Conservation (phyloP, 2,797 vertebrate genomes). For the Orientallactaga sibirica region DNA sequence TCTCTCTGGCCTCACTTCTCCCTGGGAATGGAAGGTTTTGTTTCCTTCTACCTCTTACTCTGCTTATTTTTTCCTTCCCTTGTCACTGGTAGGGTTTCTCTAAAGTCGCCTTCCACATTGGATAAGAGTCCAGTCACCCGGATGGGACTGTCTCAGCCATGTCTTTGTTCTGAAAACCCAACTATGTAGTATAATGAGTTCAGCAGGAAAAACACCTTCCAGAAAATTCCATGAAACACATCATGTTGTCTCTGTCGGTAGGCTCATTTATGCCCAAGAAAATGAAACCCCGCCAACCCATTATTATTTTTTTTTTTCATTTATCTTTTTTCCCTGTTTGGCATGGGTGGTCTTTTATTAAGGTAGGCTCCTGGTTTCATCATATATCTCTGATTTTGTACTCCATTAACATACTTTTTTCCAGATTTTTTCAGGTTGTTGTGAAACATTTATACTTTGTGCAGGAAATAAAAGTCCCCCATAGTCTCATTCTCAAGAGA, state of each 20-base stretch:
- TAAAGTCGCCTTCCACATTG: not conserved
- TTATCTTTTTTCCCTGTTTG: not conserved
- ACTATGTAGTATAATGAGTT: not conserved
- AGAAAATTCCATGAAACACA: slow-evolving; percentile 3
- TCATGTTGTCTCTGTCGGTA: not conserved
- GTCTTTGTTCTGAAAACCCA: slow-evolving; percentile 37
- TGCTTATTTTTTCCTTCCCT: not conserved
- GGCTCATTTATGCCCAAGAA: not conserved
- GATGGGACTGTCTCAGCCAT: slow-evolving; percentile 9
- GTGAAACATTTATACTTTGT: slow-evolving; percentile 57
- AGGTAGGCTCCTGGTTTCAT: not conserved
- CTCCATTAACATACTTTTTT: slow-evolving; percentile 15
- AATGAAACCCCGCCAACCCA: not conserved
- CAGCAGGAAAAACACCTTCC: slow-evolving; percentile 9
- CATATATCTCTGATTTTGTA: not conserved
- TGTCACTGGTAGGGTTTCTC: not conserved
- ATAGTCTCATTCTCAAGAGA: slow-evolving; percentile 64
- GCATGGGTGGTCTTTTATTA: not conserved
- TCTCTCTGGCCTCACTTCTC: not conserved
- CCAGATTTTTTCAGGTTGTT: not conserved
- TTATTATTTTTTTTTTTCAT: not conserved
- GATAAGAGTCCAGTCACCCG: not conserved
- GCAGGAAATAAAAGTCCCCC: slow-evolving; percentile 53
- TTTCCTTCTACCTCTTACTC: not conserved
- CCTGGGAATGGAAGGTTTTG: not conserved